These are phyloP conservation scores for Pogonocichla stellata DNA, from an alignment of 2,113 vertebrate genomes.

Conservation along the genomic window DNA sequence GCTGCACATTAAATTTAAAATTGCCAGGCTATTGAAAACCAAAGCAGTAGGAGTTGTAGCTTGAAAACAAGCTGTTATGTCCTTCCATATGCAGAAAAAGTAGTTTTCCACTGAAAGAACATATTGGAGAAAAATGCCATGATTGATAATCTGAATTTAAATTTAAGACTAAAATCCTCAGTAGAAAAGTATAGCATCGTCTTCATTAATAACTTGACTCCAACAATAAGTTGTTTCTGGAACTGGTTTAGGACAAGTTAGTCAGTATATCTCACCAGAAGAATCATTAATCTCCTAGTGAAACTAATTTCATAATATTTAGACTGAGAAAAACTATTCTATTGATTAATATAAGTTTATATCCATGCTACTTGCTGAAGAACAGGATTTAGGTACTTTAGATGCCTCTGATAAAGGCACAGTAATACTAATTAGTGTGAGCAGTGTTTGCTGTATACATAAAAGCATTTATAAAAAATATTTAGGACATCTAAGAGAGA, in stretches of 20 bases:
- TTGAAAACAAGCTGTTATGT: not conserved
- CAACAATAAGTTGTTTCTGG: not conserved
- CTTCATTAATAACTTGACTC: not conserved
- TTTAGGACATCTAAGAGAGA: not conserved
- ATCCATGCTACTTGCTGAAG: not conserved
- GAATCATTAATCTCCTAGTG: not conserved
- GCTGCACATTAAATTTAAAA: not conserved
- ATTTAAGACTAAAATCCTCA: not conserved
- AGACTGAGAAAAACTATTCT: not conserved
- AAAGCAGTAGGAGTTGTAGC: not conserved
- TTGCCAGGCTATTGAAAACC: not conserved
- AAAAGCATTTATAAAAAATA: not conserved
- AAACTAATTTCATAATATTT: not conserved
- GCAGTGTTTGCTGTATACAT: not conserved
- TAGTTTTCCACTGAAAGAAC: not conserved
- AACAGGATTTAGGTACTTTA: not conserved
- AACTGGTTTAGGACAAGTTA: not conserved
- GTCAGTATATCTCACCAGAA: not conserved
- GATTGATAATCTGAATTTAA: not conserved
- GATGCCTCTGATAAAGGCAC: not conserved
- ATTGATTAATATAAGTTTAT: not conserved
- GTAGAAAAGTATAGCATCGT: not conserved
- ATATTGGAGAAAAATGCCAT: not conserved
- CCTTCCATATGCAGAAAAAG: not conserved
- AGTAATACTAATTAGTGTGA: not conserved